These are phyloP conservation scores for Neomonachus schauinslandi DNA, from an alignment of 2,113 vertebrate genomes.

Conservation along the genomic window DNA sequence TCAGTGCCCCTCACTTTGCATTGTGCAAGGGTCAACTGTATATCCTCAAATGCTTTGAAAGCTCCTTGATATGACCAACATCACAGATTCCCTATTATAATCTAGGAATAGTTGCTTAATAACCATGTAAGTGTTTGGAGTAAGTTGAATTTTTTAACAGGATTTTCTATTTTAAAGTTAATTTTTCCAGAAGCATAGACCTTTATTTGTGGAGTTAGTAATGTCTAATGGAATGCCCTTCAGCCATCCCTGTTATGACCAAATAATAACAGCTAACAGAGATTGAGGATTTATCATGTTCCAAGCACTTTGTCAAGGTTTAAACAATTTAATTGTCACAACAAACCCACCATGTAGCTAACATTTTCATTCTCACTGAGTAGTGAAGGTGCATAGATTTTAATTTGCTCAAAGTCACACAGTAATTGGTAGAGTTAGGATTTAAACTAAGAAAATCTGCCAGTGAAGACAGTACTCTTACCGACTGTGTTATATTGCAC, in stretches of 20 bases:
- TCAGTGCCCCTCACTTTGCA: background rate
- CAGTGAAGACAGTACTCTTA: background rate
- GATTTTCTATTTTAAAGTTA: slow-evolving; percentile 8
- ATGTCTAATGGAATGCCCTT: background rate
- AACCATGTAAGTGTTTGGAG: background rate
- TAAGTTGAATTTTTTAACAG: background rate
- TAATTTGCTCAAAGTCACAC: background rate
- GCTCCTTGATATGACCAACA: background rate
- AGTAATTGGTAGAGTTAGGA: background rate
- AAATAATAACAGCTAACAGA: background rate
- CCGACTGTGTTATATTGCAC: background rate
- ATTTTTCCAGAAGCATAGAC: background rate
- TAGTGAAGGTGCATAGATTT: background rate
- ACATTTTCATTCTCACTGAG: background rate
- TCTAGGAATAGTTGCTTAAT: slow-evolving; percentile 4
- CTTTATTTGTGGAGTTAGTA: background rate
- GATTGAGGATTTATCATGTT: background rate
- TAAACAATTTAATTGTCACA: slow-evolving; percentile 5
- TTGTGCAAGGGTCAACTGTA: background rate
- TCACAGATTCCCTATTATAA: background rate
- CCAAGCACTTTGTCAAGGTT: background rate
- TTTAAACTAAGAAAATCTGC: background rate
- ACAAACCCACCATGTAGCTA: background rate
- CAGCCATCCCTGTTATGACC: background rate
- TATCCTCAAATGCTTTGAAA: background rate